Base-by-base conservation (phyloP, 2,888 invertebrate genomes). In the Embidobia sp. region DNA sequence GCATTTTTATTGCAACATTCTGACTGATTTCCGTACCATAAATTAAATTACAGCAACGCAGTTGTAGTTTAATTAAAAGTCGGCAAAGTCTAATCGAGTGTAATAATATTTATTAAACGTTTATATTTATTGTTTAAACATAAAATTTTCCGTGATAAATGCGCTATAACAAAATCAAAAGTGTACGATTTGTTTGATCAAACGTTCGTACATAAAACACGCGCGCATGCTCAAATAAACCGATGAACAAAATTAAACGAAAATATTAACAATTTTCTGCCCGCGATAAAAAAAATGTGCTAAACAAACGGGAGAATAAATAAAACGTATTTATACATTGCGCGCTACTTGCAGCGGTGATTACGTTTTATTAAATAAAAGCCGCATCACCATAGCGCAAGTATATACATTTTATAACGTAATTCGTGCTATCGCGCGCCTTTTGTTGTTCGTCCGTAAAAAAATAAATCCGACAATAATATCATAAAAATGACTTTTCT, bases 281-380 rank as follows among this genome's bases (percentile, higher is more conserved):
- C 3, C 22, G 3, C 3, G 22, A 4, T 22, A 48, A 18, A 27
- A 40, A 16, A 22, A 37, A 15, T 15, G 15, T 26, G 5, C 11
- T n/a, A n/a, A 19, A 33, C n/a, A 15, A 1, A 35, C 33, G 11
- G 33, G 16, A 11, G 15, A 1, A 22, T 22, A 40, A 48, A 48
- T 46, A 37, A 61, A 46, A 35, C 11, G 15, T 26, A 13, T 26
- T 37, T 26, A 37, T 7, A 15, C 26, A 53, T 19, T n/a, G 13
- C n/a, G 8, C 27, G 40, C 48, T 48, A 40, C 49, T 40, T 19
- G 10, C 18, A 10, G 27, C n/a, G n/a, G 13, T 48, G 15, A 48
- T 35, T 49, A 64, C 42, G 19, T 51, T 42, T 64, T 40, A 64
- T 64, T 64, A 44, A 42, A 64, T 51, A 49, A 51, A 64, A 64